Evolutionary conservation across 64 coral and sea anemone species (phyloP).

Genomic region (Montipora cactus): DNA sequence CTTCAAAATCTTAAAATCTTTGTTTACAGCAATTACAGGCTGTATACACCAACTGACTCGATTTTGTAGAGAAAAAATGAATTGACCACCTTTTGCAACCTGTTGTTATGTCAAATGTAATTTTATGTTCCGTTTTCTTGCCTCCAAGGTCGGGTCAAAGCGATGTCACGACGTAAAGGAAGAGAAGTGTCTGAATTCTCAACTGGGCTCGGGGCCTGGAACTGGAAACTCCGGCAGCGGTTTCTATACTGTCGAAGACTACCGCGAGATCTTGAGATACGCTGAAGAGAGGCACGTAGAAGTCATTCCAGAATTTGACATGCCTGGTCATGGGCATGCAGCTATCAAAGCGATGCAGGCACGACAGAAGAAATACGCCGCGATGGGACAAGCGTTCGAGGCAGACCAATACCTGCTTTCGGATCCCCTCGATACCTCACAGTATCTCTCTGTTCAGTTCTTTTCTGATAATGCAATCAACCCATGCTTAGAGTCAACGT

Average conservation of each 20-base stretch:
- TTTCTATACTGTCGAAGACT: constrained; percentile 76
- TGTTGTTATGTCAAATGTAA: too few species aligned
- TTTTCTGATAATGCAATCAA: constrained; percentile 94
- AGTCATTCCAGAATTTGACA: constrained; percentile 96
- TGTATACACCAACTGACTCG: too few species aligned
- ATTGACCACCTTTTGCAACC: too few species aligned
- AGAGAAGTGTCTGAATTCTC: constrained; percentile 68
- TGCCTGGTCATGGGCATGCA: constrained; percentile 93
- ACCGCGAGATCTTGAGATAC: constrained; percentile 80
- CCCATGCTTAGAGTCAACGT: constrained; percentile 86
- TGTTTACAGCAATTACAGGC: too few species aligned
- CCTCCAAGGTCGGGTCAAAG: constrained; percentile 73
- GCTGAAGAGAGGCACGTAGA: constrained; percentile 78
- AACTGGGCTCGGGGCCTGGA: constrained; percentile 89
- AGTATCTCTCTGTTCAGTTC: constrained; percentile 92
- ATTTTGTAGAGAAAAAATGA: too few species aligned
- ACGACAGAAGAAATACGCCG: constrained; percentile 66
- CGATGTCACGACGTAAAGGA: constrained; percentile 84
- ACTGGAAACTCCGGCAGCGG: constrained; percentile 73
- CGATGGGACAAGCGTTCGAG: constrained; percentile 41
- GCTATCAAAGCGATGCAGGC: constrained; percentile 87
- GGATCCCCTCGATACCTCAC: constrained; percentile 70
- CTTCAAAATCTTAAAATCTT: too few species aligned
- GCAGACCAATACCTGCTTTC: constrained; percentile 72
- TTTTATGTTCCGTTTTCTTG: not conserved